Base-by-base conservation (phyloP, 2,113 vertebrate genomes). In the Peromyscus maniculatus region DNA sequence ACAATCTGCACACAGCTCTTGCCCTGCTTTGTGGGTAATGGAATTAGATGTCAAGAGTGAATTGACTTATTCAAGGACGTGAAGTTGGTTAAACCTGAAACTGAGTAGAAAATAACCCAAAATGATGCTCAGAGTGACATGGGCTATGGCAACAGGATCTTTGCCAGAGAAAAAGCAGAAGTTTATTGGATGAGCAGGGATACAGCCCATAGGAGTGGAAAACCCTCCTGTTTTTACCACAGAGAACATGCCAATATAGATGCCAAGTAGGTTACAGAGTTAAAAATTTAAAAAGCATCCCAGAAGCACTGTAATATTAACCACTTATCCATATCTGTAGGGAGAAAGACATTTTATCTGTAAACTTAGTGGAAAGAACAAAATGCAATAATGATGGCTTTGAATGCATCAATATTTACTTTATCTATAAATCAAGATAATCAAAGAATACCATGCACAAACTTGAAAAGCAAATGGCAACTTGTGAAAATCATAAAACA, bases 391-490 rank as follows among this genome's bases (percentile, higher is more conserved):
- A 59, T 78, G 75, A 82, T 95, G 21, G 39, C 79, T 79, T 91
- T 88, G 55, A 78, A 28, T 69, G 59, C 31, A 43, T 95, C 92
- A 89, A 87, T 96, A 92, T 84, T 95, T 95, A 72, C 1, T 79
- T n/a, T 43, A 74, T 96, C 69, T 82, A 49, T 19, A 95, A 87
- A 91, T 94, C 28, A 80, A 93, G 94, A 71, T 8, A 83, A 78
- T 88, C 24, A 91, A 92, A 80, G 94, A 15, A 84, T 59, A 21
- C 1, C 15, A 33, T 31, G 46, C 6, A 59, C 43, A 82, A 62
- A 75, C 7, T 89, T 90, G 43, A 75, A 95, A 93, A 91, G 11
- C 66, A 91, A 89, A 75, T 21, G 78, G 22, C 16, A 91, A 74
- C 59, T 64, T 96, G 59, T 83, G 2, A 71, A 89, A 89, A 67